Conservation (phyloP, 2,113 vertebrate species). For the Gallinago paraguaiae region DNA sequence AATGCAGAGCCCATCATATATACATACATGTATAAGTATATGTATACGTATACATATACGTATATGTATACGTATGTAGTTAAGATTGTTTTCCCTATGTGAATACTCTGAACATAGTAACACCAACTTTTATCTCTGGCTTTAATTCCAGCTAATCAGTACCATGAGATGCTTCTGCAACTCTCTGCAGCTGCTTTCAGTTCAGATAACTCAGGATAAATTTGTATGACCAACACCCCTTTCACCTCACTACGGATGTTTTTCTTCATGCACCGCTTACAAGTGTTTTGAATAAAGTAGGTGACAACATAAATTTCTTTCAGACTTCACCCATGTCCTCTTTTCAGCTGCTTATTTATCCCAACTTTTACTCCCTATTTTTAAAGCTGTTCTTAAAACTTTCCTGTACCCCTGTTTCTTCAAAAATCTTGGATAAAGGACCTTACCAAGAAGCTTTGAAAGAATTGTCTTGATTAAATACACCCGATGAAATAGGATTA, state of each 20-base stretch:
- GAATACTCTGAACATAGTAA: background rate
- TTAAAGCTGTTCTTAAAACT: background rate
- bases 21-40: too few species aligned
- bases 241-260: background rate
- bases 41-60: background rate
- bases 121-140: background rate
- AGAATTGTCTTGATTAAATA: background rate
- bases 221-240: background rate
- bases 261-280: background rate
- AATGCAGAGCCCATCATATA: background rate
- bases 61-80: background rate
- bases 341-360: background rate
- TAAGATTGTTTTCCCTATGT: background rate
- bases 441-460: background rate
- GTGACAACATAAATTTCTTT: background rate
- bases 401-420: background rate
- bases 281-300: background rate
- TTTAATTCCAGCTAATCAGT: background rate
- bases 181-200: background rate
- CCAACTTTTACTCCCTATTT: background rate
- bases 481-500: background rate
- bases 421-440: background rate
- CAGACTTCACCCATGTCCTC: background rate
- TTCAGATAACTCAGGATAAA: background rate
- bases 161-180: background rate